These are phyloP conservation scores for Kradibia gibbosae DNA, from an alignment of 1,140 invertebrate species.

Conservation along the genomic window DNA sequence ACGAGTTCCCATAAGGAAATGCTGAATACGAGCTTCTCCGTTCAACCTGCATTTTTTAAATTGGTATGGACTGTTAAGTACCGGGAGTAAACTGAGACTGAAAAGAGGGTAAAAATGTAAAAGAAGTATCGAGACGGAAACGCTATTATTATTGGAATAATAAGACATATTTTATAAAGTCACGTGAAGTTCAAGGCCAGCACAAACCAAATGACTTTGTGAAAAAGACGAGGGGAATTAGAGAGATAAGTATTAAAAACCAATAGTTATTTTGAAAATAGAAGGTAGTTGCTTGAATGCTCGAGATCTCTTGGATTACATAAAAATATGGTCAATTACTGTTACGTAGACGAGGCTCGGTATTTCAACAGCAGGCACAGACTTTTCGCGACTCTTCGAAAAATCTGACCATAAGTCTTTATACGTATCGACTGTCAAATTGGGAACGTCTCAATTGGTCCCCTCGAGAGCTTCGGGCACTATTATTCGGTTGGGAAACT, in stretches of 20 bases:
- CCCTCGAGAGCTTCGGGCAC: background rate
- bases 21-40: background rate
- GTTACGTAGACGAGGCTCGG: too few relatives aligned
- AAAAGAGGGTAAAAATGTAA: constrained; percentile 19
- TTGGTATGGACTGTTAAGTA: constrained; percentile 45
- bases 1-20: background rate
- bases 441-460: background rate
- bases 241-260: constrained; percentile 48
- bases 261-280: constrained; percentile 56
- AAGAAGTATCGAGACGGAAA: constrained; percentile 21
- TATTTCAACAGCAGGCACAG: too few relatives aligned
- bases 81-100: background rate
- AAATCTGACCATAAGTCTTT: background rate
- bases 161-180: constrained; percentile 48
- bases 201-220: background rate
- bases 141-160: constrained; percentile 51
- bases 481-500: background rate
- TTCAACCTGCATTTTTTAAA: constrained; percentile 28
- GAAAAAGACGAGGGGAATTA: background rate
- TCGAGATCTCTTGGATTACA: too few relatives aligned
- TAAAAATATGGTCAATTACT: too few relatives aligned
- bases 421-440: background rate
- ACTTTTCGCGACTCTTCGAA: background rate
- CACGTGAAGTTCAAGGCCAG: background rate
- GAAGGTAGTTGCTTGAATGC: constrained; percentile 56